phyloP scores from a whole-genome alignment of 2,113 vertebrate genomes.

The Sminthopsis crassicaudata region DNA sequence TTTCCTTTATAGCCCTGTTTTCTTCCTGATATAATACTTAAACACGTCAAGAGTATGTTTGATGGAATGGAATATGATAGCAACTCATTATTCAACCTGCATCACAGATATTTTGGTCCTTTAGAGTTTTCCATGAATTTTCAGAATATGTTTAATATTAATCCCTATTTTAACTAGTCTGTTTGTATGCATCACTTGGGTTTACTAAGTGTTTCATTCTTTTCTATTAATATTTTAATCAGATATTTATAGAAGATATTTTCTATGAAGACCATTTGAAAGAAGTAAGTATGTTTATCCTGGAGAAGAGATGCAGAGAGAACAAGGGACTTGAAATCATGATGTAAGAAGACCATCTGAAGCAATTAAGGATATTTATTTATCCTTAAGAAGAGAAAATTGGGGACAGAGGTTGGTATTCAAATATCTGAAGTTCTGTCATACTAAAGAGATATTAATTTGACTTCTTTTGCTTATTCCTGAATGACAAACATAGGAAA shows the following conservation, averaged over 20 bases:
- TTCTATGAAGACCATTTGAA: neutral
- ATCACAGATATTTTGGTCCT: neutral
- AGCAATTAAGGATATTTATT: neutral
- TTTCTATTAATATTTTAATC: neutral
- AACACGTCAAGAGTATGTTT: neutral
- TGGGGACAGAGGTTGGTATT: neutral
- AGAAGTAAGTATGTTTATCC: neutral
- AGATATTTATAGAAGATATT: neutral
- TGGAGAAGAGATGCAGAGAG: neutral
- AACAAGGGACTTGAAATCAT: neutral
- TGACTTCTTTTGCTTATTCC: neutral
- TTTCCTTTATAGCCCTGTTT: neutral
- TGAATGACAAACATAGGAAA: neutral
- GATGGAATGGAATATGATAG: neutral
- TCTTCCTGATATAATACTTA: neutral
- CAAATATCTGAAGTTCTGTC: neutral
- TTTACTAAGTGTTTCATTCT: neutral
- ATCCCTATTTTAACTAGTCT: neutral
- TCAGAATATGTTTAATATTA: slow-evolving; percentile 3
- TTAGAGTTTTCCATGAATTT: neutral
- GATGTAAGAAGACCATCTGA: neutral
- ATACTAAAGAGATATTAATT: neutral
- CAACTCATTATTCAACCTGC: neutral
- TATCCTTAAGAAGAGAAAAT: neutral
- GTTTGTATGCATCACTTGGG: neutral